Evolutionary conservation across 2,113 vertebrate species (phyloP).

Genomic region (Carassius gibelio): DNA sequence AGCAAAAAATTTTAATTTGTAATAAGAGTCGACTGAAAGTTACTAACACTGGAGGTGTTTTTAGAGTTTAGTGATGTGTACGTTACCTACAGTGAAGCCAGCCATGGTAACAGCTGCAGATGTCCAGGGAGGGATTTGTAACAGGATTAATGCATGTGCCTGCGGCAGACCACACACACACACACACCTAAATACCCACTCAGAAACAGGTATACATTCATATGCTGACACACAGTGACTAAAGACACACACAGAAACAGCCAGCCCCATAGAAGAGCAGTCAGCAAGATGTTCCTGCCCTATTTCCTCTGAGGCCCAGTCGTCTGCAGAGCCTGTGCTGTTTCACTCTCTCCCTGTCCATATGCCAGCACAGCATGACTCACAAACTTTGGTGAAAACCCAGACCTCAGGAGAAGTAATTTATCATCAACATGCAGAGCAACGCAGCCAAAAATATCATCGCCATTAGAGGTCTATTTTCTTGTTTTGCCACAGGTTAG

Average conservation of each 20-base stretch:
- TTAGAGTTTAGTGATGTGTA: neutral
- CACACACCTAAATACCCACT: neutral
- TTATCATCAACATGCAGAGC: conserved; percentile 18
- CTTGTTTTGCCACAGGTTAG: neutral
- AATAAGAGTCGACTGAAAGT: too few species aligned
- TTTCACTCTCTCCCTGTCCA: conserved; percentile 41
- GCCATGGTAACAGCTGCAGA: conserved; percentile 21
- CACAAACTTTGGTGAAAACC: conserved; percentile 35
- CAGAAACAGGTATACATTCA: conserved; percentile 22
- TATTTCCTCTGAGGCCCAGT: conserved; percentile 27
- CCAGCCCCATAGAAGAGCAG: conserved; percentile 17
- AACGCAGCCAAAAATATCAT: conserved; percentile 1
- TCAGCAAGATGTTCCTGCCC: conserved; percentile 36
- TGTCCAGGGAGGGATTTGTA: conserved; percentile 24
- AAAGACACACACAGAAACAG: conserved; percentile 18
- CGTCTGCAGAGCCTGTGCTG: conserved; percentile 1
- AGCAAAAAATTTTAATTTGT: too few species aligned
- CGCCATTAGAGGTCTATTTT: neutral
- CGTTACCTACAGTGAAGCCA: conserved; percentile 15
- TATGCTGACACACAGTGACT: conserved; percentile 6
- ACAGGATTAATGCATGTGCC: conserved; percentile 35
- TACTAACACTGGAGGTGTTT: neutral
- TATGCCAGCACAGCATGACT: conserved; percentile 47
- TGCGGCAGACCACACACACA: neutral
- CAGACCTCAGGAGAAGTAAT: conserved; percentile 23